phyloP scores from a whole-genome alignment of 1,140 invertebrate species.

The Drosophila suzukii region DNA sequence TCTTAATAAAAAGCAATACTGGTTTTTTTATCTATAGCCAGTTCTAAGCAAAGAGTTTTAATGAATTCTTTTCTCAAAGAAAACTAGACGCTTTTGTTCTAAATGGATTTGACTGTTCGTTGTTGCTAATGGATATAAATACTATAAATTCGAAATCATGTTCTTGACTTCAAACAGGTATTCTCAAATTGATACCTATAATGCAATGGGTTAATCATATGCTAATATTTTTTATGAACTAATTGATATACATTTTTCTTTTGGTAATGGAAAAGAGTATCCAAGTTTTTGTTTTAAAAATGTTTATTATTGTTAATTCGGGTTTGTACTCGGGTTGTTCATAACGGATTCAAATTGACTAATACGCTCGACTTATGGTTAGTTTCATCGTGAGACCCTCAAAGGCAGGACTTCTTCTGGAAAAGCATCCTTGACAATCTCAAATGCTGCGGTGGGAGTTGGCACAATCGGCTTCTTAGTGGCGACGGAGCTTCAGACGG shows the following conservation, averaged over 20 bases:
- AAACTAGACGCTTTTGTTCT: background rate
- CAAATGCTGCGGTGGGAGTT: slow-evolving; percentile 49
- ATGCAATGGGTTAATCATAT: too few species aligned
- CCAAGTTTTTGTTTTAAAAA: slow-evolving; percentile 35
- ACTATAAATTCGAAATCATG: too few species aligned
- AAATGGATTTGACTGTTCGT: background rate
- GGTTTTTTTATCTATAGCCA: background rate
- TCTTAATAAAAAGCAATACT: background rate
- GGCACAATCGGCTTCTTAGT: slow-evolving; percentile 40
- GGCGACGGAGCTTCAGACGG: slow-evolving; percentile 70
- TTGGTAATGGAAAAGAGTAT: background rate
- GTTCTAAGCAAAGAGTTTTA: background rate
- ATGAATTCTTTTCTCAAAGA: background rate
- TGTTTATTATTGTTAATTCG: slow-evolving; percentile 60
- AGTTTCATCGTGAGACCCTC: slow-evolving; percentile 53
- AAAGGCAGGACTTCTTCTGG: slow-evolving; percentile 30
- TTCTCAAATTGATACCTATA: background rate
- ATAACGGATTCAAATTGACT: slow-evolving; percentile 74
- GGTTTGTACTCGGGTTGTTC: slow-evolving; percentile 76
- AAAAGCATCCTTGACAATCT: slow-evolving; percentile 48
- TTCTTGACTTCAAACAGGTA: background rate
- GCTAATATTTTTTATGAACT: too few species aligned
- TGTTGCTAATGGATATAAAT: background rate
- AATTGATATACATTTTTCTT: background rate
- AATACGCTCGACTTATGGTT: slow-evolving; percentile 68